Evolutionary conservation across 2,113 vertebrate genomes (phyloP), one percentile per base, ranked within the genome.

Genomic region (Phalacrocorax brasilianus): DNA sequence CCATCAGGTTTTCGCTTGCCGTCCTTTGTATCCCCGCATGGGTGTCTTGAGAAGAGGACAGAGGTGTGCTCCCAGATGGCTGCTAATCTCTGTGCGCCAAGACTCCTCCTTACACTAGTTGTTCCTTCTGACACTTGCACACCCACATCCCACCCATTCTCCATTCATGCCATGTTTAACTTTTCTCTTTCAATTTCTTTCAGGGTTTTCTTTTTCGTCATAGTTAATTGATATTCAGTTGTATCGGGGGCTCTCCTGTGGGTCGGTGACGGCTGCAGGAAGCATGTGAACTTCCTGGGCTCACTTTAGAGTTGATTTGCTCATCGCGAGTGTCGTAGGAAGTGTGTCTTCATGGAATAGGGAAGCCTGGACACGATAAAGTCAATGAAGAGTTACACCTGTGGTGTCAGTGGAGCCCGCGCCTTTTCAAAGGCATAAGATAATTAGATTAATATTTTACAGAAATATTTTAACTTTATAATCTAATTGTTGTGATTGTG

Each of bases 71-170:
- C 21, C 56, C 78, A 18, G 14, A 7, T 67, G 45, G 19, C 33
- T 28, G 8, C 53, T 44, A 5, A 9, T 50, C 28, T 78, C 15
- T 38, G 5, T 62, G 45, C 14, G 17, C 8, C 10, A 50, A 14
- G 22, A n/a, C 14, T 14, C 9, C 14, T 78, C 16, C 19, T 71
- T 59, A 66, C 27, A 50, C 18, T 15, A 50, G 7, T 32, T 32
- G 4, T 50, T 84, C 22, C 23, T 49, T 63, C n/a, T 55, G 15
- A 44, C 5, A 4, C 8, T 73, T 66, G 24, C 15, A 28, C 11
- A 17, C 14, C 12, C 9, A 19, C 0, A 0, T 30, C 14, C 14
- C 3, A 15, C 23, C 17, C 11, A 2, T 44, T 24, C 17, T 17
- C 9, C 8, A 1, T 53, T 71, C 3, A 0, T n/a, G 6, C 32